Percentiles rank a stretch among this genome's conserved stretches.
Evolutionary conservation across 2,797 vertebrate species (phyloP).

Genomic region (Gambelia wislizenii): DNA sequence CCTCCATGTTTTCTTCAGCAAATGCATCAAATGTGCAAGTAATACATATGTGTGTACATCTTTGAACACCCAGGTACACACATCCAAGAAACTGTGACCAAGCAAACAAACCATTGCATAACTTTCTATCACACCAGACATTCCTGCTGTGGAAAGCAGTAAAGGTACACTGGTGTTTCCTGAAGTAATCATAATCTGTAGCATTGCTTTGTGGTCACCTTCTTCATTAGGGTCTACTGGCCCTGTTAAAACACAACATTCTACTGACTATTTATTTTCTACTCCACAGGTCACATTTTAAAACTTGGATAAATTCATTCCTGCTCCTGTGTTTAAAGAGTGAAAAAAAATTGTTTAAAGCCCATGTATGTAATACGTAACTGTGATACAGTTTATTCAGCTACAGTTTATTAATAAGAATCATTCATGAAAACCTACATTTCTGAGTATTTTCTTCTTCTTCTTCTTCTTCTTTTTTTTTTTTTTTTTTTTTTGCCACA

Average conservation of each 20-base stretch:
- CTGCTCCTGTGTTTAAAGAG: neutral
- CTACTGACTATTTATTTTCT: neutral
- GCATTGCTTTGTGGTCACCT: neutral
- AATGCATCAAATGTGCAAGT: neutral
- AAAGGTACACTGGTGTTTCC: neutral
- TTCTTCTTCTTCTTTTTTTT: constrained; percentile 28
- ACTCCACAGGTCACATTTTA: constrained; percentile 9
- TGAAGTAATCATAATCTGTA: neutral
- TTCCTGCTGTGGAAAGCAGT: neutral
- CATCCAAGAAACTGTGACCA: neutral
- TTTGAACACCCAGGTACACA: neutral
- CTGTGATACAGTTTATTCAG: constrained; percentile 2
- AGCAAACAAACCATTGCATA: neutral
- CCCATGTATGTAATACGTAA: neutral
- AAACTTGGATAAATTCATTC: constrained; percentile 31
- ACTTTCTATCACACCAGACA: neutral
- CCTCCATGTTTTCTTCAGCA: neutral
- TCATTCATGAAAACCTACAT: neutral
- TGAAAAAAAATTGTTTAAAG: neutral
- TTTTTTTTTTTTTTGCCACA: constrained; percentile 14
- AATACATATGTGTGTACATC: neutral
- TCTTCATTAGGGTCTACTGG: neutral
- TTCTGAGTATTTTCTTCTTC: neutral
- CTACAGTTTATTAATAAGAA: constrained; percentile 4
- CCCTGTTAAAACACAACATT: neutral